phyloP scores from a whole-genome alignment of 2,797 vertebrate species.

The Cirrhinus molitorella region DNA sequence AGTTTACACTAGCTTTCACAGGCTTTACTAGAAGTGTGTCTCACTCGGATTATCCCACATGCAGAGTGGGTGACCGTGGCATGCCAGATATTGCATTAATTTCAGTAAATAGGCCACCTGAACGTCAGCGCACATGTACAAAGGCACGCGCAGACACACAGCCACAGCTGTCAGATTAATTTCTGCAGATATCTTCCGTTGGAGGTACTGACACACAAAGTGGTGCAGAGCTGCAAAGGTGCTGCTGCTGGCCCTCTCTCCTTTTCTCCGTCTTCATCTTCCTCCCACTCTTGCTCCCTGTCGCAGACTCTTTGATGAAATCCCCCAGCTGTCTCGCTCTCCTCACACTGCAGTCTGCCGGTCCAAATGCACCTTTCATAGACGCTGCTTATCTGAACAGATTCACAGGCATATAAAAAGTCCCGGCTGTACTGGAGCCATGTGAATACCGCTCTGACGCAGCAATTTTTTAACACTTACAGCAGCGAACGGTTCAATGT shows the following conservation, averaged over 20 bases:
- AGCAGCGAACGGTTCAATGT: constrained; percentile 26
- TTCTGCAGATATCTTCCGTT: constrained; percentile 30
- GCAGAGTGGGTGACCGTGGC: constrained; percentile 20
- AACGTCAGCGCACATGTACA: constrained; percentile 27
- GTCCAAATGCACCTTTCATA: constrained; percentile 52
- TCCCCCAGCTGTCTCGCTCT: constrained; percentile 28
- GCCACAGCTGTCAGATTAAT: constrained; percentile 50
- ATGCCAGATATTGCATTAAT: constrained; percentile 35
- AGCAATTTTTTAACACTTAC: constrained; percentile 38
- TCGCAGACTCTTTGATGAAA: constrained; percentile 51
- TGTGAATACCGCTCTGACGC: constrained; percentile 41
- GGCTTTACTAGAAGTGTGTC: constrained; percentile 77
- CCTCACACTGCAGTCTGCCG: constrained; percentile 27
- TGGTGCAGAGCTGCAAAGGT: constrained; percentile 46
- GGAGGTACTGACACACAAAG: constrained; percentile 25
- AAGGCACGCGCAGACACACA: constrained; percentile 22
- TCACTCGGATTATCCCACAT: constrained; percentile 75
- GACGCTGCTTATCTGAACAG: constrained; percentile 43
- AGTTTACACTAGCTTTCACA: constrained; percentile 82
- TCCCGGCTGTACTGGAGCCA: not conserved
- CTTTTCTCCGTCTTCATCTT: constrained; percentile 32
- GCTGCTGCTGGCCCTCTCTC: constrained; percentile 31
- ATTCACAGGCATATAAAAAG: constrained; percentile 43
- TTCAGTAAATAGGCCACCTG: constrained; percentile 48
- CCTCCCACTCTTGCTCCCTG: constrained; percentile 41